Evolutionary conservation across 2,113 vertebrate species (phyloP).

Genomic region (Hemiscyllium ocellatum): DNA sequence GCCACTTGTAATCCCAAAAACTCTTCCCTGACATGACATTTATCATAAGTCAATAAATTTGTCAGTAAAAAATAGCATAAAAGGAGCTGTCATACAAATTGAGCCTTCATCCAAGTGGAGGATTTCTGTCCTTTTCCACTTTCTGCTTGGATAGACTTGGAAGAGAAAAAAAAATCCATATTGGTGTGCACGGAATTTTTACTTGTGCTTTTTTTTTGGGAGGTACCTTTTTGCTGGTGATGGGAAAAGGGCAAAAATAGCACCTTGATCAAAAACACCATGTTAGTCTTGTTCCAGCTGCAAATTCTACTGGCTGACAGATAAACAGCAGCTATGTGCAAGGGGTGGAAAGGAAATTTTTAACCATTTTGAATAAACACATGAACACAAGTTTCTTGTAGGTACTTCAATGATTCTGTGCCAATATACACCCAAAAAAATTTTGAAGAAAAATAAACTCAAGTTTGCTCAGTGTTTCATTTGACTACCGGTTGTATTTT

Average conservation of each 20-base stretch:
- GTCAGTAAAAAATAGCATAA: background rate
- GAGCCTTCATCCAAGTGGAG: background rate
- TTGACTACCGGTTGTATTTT: background rate
- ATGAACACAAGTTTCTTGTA: background rate
- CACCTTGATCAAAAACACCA: background rate
- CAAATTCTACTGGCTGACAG: background rate
- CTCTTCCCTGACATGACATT: background rate
- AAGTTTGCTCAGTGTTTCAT: background rate
- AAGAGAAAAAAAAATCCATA: background rate
- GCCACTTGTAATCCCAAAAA: background rate
- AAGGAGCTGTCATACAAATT: background rate
- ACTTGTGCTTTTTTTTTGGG: background rate
- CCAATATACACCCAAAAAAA: background rate
- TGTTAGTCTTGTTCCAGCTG: slow-evolving; percentile 15
- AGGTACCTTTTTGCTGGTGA: background rate
- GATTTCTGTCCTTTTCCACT: background rate
- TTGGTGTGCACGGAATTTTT: background rate
- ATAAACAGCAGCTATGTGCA: background rate
- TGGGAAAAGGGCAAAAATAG: background rate
- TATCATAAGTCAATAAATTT: background rate
- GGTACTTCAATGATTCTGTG: background rate
- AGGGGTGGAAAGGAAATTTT: background rate
- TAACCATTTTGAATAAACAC: background rate
- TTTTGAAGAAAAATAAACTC: background rate
- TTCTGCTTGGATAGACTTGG: background rate